Conservation (phyloP, 2,888 invertebrate genomes). For the Pollenia amentaria region DNA sequence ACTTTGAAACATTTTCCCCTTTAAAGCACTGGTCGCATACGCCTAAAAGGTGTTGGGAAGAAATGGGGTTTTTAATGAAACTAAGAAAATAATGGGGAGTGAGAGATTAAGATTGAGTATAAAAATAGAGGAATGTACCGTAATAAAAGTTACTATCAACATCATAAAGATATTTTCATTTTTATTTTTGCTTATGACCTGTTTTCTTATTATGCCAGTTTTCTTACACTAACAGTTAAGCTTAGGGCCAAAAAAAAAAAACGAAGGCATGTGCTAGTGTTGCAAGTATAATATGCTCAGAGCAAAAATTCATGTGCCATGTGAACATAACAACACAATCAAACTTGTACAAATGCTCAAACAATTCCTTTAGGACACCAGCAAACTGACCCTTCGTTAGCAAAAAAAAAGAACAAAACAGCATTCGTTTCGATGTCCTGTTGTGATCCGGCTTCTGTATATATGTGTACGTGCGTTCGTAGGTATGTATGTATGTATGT, state of each 20-base stretch:
- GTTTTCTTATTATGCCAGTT: conserved; percentile 46
- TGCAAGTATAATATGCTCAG: conserved; percentile 10
- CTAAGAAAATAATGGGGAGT: not conserved
- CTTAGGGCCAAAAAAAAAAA: not conserved
- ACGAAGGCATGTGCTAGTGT: conserved; percentile 3
- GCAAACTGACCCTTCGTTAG: conserved; percentile 33
- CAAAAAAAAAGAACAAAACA: not conserved
- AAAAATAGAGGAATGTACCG: conserved; percentile 32
- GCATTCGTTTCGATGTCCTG: conserved; percentile 21
- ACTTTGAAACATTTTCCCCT: not conserved
- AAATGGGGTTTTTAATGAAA: not conserved
- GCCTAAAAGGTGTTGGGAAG: not conserved
- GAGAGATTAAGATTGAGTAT: not conserved
- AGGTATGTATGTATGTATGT: not conserved
- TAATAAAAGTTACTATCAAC: conserved; percentile 69
- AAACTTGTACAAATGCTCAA: not conserved
- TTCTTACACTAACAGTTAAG: conserved; percentile 9
- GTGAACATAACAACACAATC: not conserved
- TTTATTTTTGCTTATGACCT: conserved; percentile 47
- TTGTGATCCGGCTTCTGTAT: not conserved
- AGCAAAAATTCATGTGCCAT: conserved; percentile 38
- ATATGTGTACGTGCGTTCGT: not conserved
- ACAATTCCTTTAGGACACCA: conserved; percentile 18
- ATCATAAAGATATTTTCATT: conserved; percentile 64
- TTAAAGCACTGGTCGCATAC: not conserved